Base-by-base conservation (phyloP, 1,140 invertebrate genomes). In the Drosophila ohnishii region DNA sequence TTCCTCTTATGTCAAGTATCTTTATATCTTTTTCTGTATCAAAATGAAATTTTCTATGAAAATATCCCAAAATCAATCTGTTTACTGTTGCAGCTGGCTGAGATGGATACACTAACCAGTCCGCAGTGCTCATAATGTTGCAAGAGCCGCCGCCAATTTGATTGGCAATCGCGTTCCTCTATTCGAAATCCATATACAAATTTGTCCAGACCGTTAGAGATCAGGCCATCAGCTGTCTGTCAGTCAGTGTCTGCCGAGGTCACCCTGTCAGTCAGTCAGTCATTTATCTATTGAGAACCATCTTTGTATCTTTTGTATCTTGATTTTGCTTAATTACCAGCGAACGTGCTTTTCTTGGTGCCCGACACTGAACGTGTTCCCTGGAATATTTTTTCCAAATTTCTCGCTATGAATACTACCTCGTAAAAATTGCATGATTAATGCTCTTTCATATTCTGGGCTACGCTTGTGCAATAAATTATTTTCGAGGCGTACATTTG, bases 271-370 rank as follows among this genome's bases (percentile, higher is more conserved):
- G 64, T 67, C 74, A 67, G 50, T 61, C 50, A 76, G 63, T 53
- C 62, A 82, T 69, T 65, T 62, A 78, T 72, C 69, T 71, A 71
- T 78, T 67, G 62, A 65, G 70, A 75, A 81, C 62, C 78, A 85
- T 85, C 70, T 47, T 47, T 47, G 44, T 14, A 25, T 47, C 44
- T 72, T 55, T 59, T 72, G 67, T 71, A 83, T 76, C 76, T 88
- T 88, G 84, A 87, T 87, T 87, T 88, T 88, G 79, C 80, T 77
- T 88, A 87, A 87, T 88, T 88, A 79, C 67, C 69, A 53, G 71
- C 39, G 35, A 39, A 55, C 60, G 51, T 59, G 73, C 45, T 35
- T 40, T 40, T 13, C 35, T 25, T 32, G 9, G 11, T 11, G 35
- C 13, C 13, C 25, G 30, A 62, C 60, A 37, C 47, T 35, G 66